Evolutionary conservation across 2,113 vertebrate species (phyloP).

Genomic region (Cettia cetti): DNA sequence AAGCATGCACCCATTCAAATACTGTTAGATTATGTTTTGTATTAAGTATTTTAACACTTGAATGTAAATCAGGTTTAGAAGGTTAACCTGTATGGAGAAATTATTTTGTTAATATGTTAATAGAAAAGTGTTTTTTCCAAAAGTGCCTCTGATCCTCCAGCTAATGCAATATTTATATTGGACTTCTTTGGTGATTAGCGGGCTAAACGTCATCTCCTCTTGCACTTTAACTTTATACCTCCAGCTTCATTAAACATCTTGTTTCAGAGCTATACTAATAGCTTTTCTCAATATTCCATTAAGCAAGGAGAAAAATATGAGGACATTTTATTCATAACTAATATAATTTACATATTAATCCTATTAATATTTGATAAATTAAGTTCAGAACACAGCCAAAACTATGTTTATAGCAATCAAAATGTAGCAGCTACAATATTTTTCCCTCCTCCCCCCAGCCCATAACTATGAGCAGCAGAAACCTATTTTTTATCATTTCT

Average conservation of each 20-base stretch:
- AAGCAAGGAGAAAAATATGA: conserved; percentile 26
- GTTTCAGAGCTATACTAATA: conserved; percentile 24
- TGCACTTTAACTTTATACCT: conserved; percentile 16
- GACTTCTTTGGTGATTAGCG: background rate
- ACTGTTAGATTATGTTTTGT: background rate
- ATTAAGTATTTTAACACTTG: background rate
- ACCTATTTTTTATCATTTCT: background rate
- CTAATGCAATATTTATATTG: conserved; percentile 44
- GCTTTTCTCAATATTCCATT: conserved; percentile 37
- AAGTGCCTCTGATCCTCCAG: background rate
- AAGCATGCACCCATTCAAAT: conserved; percentile 17
- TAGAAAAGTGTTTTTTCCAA: background rate
- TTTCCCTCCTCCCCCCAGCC: background rate
- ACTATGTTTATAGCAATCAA: background rate
- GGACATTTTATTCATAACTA: background rate
- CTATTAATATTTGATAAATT: conserved; percentile 51
- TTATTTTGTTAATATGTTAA: conserved; percentile 30
- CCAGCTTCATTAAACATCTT: conserved; percentile 45
- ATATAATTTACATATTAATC: conserved; percentile 1
- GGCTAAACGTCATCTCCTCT: conserved; percentile 3
- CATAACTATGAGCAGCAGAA: background rate
- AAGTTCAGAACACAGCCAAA: background rate
- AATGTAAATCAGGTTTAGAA: conserved; percentile 12
- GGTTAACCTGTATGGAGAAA: background rate
- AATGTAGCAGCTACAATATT: background rate